Conservation (phyloP, 2,113 vertebrate genomes). For the Alosa alosa region DNA sequence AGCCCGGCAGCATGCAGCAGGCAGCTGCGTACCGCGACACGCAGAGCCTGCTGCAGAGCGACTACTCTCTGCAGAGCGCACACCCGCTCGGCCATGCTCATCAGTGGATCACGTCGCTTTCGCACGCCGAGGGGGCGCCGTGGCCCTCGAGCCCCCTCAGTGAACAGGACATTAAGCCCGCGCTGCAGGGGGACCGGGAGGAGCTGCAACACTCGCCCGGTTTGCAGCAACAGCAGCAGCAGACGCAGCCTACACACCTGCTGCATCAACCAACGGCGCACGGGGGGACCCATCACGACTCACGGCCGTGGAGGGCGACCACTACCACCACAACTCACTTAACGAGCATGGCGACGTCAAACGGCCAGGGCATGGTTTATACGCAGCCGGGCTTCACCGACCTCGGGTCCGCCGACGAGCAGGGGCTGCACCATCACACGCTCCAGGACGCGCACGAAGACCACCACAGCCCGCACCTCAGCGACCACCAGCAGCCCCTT, state of each 20-base stretch:
- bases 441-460: conserved; percentile 84
- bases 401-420: conserved; percentile 79
- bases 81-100: conserved; percentile 95
- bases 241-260: conserved; percentile 81
- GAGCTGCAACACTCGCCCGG: conserved; percentile 78
- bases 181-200: conserved; percentile 80
- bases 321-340: conserved; percentile 76
- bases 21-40: conserved; percentile 89
- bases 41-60: conserved; percentile 85
- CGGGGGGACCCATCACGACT: conserved; percentile 79
- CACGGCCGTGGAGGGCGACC: conserved; percentile 83
- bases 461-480: conserved; percentile 80
- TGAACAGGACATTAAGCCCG: conserved; percentile 92
- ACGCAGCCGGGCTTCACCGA: conserved; percentile 85
- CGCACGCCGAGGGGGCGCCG: conserved; percentile 83
- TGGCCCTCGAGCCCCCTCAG: conserved; percentile 87
- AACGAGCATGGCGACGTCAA: conserved; percentile 85
- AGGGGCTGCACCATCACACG: conserved; percentile 86
- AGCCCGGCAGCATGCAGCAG: conserved; percentile 90
- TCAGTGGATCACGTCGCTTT: conserved; percentile 93
- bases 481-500: conserved; percentile 66
- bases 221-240: conserved; percentile 78
- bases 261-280: conserved; percentile 50
- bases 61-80: conserved; percentile 83
- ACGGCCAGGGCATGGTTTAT: conserved; percentile 85